Evolutionary conservation across 1,140 invertebrate species (phyloP).

Genomic region (Arctopsyche grandis): DNA sequence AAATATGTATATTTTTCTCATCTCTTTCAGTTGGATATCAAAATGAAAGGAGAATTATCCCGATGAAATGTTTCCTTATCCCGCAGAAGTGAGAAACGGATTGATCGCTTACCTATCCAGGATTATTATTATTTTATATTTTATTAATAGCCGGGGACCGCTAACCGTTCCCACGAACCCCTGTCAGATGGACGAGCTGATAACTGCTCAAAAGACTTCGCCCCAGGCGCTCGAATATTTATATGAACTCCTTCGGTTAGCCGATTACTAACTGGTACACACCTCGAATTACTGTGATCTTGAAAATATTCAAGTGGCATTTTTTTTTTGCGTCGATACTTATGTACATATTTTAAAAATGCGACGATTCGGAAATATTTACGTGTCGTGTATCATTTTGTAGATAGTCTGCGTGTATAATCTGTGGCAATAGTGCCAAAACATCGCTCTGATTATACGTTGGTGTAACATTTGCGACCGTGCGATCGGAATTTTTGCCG

Average conservation of each 20-base stretch:
- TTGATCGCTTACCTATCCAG: background rate
- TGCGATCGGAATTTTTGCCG: background rate
- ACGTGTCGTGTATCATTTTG: too few relatives aligned
- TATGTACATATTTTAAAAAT: too few relatives aligned
- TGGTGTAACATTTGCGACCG: background rate
- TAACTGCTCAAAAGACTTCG: conserved; percentile 4
- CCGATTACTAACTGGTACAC: too few relatives aligned
- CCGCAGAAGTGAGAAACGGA: background rate
- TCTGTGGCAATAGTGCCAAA: too few relatives aligned
- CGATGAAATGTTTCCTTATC: conserved; percentile 4
- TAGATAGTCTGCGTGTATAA: too few relatives aligned
- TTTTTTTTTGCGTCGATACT: too few relatives aligned
- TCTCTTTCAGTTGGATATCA: background rate
- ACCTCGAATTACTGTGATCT: too few relatives aligned
- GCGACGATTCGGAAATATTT: background rate
- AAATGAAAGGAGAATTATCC: conserved; percentile 22
- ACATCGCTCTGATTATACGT: conserved; percentile 12
- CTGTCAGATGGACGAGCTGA: conserved; percentile 5
- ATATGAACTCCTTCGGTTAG: background rate
- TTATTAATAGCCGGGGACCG: background rate
- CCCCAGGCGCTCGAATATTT: conserved; percentile 4
- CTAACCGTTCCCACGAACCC: conserved; percentile 5
- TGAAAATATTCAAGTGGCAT: too few relatives aligned
- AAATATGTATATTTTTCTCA: background rate
- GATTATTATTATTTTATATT: conserved; percentile 9